A percentile compares a stretch with the other conserved stretches of the same genome.
These are phyloP conservation scores for Trissonchulus sp. DNA, from an alignment of 2,888 invertebrate species.

Conservation along the genomic window DNA sequence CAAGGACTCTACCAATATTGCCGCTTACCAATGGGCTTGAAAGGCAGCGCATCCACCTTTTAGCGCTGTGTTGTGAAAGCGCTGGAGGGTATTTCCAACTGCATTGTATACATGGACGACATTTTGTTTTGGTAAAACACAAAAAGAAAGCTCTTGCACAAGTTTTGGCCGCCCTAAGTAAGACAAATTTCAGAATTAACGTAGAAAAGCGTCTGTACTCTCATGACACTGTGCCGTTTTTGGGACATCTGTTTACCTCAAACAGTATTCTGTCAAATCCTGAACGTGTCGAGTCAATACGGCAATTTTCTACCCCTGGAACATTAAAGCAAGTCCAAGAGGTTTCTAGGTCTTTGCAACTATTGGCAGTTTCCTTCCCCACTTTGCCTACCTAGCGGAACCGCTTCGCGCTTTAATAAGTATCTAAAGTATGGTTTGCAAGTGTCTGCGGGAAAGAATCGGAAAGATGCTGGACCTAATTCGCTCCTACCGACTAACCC, in stretches of 20 bases:
- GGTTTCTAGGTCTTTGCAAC: conserved; percentile 41
- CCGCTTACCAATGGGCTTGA: not conserved
- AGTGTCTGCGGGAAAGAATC: too few relatives aligned
- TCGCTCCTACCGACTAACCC: not conserved
- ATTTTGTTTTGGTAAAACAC: too few relatives aligned
- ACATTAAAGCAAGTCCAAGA: too few relatives aligned
- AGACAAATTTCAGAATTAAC: not conserved
- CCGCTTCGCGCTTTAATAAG: too few relatives aligned
- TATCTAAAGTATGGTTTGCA: too few relatives aligned
- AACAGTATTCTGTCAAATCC: too few relatives aligned
- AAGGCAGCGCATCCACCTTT: too few relatives aligned
- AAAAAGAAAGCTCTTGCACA: not conserved
- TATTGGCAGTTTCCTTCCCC: conserved; percentile 41
- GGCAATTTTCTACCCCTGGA: too few relatives aligned
- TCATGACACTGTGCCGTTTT: not conserved
- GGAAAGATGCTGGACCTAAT: too few relatives aligned
- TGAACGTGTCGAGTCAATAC: too few relatives aligned
- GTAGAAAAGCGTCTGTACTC: too few relatives aligned
- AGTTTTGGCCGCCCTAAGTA: not conserved
- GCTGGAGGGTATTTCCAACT: not conserved
- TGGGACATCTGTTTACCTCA: too few relatives aligned
- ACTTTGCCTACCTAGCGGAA: conserved; percentile 34
- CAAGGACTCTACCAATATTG: not conserved
- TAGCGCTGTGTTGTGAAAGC: not conserved
- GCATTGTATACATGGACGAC: not conserved